These are phyloP conservation scores for Dipodomys merriami DNA, from an alignment of 2,113 vertebrate genomes.

Conservation along the genomic window DNA sequence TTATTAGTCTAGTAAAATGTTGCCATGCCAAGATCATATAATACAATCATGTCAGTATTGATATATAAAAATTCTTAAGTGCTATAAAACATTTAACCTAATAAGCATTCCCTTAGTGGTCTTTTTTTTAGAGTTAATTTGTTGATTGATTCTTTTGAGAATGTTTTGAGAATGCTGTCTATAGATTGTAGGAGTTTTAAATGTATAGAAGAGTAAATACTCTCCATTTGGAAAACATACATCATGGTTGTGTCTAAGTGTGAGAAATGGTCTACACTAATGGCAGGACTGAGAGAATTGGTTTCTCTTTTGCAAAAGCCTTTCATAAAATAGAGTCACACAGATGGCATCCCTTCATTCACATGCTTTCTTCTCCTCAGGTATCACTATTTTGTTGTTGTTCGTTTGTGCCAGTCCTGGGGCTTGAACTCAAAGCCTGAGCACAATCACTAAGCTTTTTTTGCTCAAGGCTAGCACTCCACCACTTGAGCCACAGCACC, in stretches of 20 bases:
- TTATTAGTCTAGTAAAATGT: neutral
- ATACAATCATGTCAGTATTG: neutral
- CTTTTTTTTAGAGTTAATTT: too few relatives aligned
- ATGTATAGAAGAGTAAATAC: neutral
- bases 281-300: neutral
- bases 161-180: neutral
- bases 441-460: too few relatives aligned
- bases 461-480: too few relatives aligned
- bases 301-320: neutral
- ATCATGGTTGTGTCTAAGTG: neutral
- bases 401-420: too few relatives aligned
- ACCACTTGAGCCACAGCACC: too few relatives aligned
- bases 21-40: neutral
- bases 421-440: too few relatives aligned
- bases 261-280: neutral
- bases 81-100: slow-evolving; percentile 14
- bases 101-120: neutral
- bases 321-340: neutral
- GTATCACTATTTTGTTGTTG: neutral
- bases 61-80: neutral
- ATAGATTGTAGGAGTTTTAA: neutral
- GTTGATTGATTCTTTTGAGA: neutral
- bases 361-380: neutral
- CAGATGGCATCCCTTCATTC: neutral
- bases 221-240: neutral